Evolutionary conservation across 2,113 vertebrate species (phyloP).

Genomic region (Prochilodus magdalenae): DNA sequence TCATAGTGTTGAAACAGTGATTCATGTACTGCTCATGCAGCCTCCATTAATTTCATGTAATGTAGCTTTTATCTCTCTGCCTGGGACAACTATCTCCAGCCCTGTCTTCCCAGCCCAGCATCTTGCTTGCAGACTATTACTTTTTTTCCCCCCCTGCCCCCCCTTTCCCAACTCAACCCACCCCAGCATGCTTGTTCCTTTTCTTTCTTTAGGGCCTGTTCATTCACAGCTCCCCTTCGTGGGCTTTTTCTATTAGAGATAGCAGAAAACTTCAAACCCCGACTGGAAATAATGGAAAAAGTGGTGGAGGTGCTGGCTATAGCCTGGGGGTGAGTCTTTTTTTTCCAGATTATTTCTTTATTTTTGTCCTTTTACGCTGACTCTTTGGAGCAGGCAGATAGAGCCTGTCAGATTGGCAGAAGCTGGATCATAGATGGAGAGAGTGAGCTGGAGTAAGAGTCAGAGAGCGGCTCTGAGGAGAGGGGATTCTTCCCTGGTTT

Average conservation of each 20-base stretch:
- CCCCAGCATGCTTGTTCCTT: conserved; percentile 46
- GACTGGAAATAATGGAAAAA: conserved; percentile 64
- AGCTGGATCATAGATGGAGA: conserved; percentile 40
- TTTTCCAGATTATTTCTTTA: conserved; percentile 54
- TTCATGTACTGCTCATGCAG: conserved; percentile 94
- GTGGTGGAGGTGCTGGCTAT: conserved; percentile 52
- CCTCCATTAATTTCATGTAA: conserved; percentile 98
- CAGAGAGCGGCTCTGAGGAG: conserved; percentile 28
- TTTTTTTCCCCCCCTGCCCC: conserved; percentile 49
- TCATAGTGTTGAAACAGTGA: conserved; percentile 91
- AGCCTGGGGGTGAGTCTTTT: conserved; percentile 58
- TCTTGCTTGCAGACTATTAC: conserved; percentile 61
- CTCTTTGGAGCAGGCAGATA: conserved; percentile 50
- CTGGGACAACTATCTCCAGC: conserved; percentile 86
- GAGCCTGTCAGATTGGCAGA: conserved; percentile 40
- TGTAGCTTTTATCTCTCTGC: conserved; percentile 95
- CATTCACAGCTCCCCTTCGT: conserved; percentile 64
- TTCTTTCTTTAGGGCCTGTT: conserved; percentile 55
- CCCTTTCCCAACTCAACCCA: neutral
- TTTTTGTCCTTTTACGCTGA: conserved; percentile 48
- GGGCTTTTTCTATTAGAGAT: conserved; percentile 59
- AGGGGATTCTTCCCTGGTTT: conserved; percentile 30
- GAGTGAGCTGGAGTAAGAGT: conserved; percentile 24
- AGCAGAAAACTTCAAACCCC: conserved; percentile 65
- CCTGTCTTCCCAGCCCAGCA: conserved; percentile 72